Base-by-base conservation (phyloP, 2,888 invertebrate species). In the Drosophila paracracens region DNA sequence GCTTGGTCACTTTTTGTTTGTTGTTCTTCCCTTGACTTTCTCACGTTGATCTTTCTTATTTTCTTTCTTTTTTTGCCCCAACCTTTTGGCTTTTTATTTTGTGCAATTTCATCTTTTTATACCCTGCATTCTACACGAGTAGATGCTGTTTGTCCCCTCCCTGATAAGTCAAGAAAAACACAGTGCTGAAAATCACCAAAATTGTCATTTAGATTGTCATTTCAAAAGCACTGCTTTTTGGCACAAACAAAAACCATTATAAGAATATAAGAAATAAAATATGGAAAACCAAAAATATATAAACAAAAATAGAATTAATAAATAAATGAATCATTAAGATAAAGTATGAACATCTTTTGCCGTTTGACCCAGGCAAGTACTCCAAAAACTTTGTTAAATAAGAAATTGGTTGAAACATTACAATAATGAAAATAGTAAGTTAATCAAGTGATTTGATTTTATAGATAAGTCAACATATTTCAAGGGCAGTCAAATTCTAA, bases 1-100 rank as follows among this genome's bases (percentile, higher is more conserved):
- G 65, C 36, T 63, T 70, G 81, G 83, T 73, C 83, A 85, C 29
- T 72, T 78, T 68, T 66, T 53, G 65, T 72, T 79, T 57, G 35
- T 69, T 18, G n/a, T 64, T 50, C 61, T 68, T 40, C 46, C 16
- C 66, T 58, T 54, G 57, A 46, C 64, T 69, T 70, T 57, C 48
- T 33, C 51, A 3, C 36, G 46, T 31, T 36, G 35, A 11, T 8
- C 36, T 50, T 56, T 66, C 59, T 52, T 54, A 48, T 67, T 75
- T 76, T 27, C 63, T 56, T 18, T 56, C 18, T 0, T 40, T 38
- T 40, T 40, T 10, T 8, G 4, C n/a, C 38, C 40, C 10, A 4
- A 38, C 53, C 33, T 16, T 33, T 35, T 31, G 46, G 38, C 25
- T 27, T 33, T 35, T 38, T 27, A 43, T 59, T 62, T 59, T 72